Base-by-base conservation (phyloP, 2,888 invertebrate species). In the Parnassius orleans region DNA sequence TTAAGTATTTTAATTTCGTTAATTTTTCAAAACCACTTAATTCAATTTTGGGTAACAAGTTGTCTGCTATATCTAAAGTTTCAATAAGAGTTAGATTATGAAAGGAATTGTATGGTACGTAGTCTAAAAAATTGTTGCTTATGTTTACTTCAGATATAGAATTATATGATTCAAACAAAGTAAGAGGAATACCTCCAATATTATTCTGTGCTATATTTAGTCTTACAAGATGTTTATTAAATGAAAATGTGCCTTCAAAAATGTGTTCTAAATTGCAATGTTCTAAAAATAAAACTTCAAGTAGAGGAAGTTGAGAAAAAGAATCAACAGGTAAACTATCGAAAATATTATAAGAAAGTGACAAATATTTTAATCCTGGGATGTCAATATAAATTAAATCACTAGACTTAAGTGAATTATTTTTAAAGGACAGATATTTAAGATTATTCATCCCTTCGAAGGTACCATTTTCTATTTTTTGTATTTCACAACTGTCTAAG, bases 331-430 rank as follows among this genome's bases (percentile, higher is more conserved):
- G 94, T 65, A 96, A 93, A 74, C 93, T 93, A 70, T 94, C 95
- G 66, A 97, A 94, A 79, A 97, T 95, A 81, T 97, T 98, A 71
- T 94, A 93, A 3, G 96, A 96, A 53, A 96, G 86, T 70, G 94
- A 93, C 61, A 97, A 88, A 42, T 94, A 93, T 69, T 96, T 93
- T 69, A 97, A 83, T 15, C 96, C 96, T 3, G 96, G 94, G 67
- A 96, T 94, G 76, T 96, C 95, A 55, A 97, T 88, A 65, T 94
- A 93, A 62, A 94, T 91, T 58, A 97, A 89, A 68, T 95, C 95
- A 57, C 88, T 92, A 12, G 95, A 93, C 72, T 93, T 94, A 53
- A 97, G 84, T 48, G 93, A 93, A 81, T 97, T 97, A 66, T 94
- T 90, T 74, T 95, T 95, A 56, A 97, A 86, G 74, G 96, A 96